Evolutionary conservation across 2,113 vertebrate genomes (phyloP), one percentile per base, ranked within the genome.

Genomic region (Notechis scutatus): DNA sequence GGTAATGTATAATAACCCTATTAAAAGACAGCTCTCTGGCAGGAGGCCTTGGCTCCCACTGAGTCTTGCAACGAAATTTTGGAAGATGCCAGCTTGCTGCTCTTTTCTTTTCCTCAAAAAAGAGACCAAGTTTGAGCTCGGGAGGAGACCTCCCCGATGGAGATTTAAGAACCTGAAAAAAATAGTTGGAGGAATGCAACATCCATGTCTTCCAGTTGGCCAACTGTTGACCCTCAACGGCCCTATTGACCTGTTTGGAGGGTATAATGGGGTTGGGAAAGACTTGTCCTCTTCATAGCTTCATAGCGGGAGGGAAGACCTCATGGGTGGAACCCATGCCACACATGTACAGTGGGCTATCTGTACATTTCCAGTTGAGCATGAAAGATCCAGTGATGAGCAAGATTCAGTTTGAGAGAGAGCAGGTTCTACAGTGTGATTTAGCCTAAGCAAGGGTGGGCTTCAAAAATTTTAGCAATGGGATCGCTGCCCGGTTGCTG

Each of bases 21-120:
- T 96, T 96, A 95, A 96, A 94, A 91, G 87, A 90, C 90, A 69
- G 47, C 56, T 87, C 88, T 6, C 74, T 97, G 96, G 96, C 96
- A 1, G 6, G 69, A 87, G 74, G 93, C 95, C 95, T 93, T 74
- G 0, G 0, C 81, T 88, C 93, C 89, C 93, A 91, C 93, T 81
- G 96, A 89, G 93, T 93, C 0, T 54, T 74, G 94, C 0, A 2
- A 15, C 42, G 42, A 0, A 59, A 26, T 39, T 26, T 90, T 92
- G 92, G 88, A 74, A 93, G 93, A 64, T 29, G 89, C 26, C 45
- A 90, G 91, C 91, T 94, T 74, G 93, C 0, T 56, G 92, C 94
- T 94, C 93, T 59, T 90, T 88, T 20, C 1, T 26, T 81, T 50
- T 34, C 14, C 26, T 89, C 55, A 12, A 34, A 29, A 85, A 61